Base-by-base conservation (phyloP, 2,888 invertebrate species). In the Napeogenes sylphis region DNA sequence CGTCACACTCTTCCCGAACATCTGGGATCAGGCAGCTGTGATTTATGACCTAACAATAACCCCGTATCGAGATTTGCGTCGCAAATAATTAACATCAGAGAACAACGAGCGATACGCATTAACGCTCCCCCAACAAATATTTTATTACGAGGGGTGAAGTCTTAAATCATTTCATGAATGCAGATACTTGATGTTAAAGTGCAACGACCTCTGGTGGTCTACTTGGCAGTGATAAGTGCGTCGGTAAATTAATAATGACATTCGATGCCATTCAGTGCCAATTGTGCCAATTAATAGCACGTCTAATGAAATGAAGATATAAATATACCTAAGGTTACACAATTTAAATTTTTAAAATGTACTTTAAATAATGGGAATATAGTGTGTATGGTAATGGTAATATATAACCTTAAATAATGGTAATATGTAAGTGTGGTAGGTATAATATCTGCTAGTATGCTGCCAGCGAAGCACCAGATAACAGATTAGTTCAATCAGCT, bases 161-260 rank as follows among this genome's bases (percentile, higher is more conserved):
- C 55, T 56, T 55, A 61, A 63, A 66, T 61, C 54, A 61, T 63
- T 63, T 55, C 14, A 30, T 56, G 47, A 57, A 66, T 66, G 66
- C 63, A 66, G 63, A 66, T 63, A 63, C 51, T 45, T 56, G 47
- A 56, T 59, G 61, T 42, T 61, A 33, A 4, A 33, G 66, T 21
- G 21, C 66, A 47, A 47, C 46, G 61, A 66, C 58, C 61, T 55
- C 58, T 14, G 54, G 42, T 33, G 14, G 45, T 58, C 58, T 58
- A 42, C 63, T 63, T 32, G 5, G 47, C 6, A 42, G 8, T 42
- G 42, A 42, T 42, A 42, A 42, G 42, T 42, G 42, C 3, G 2
- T 42, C 12, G 8, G 12, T 42, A 42, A 42, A 42, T 42, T 42
- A 42, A 42, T 42, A 10, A 8, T 42, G 42, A 10, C 10, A 12